Conservation (phyloP, 2,888 invertebrate species). For the Aphidius colemani region DNA sequence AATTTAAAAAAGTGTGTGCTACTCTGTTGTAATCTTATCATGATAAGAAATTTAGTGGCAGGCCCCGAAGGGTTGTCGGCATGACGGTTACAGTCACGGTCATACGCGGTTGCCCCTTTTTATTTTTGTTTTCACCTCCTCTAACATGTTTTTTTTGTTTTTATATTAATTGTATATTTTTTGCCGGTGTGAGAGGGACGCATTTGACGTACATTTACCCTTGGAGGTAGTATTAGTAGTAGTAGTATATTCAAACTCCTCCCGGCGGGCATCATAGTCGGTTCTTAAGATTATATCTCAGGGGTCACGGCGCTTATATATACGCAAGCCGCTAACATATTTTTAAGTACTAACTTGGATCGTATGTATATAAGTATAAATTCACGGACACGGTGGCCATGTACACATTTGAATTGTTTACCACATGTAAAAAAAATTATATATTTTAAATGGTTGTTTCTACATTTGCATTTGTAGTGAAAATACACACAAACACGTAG, state of each 20-base stretch:
- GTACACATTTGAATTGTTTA: constrained; percentile 27
- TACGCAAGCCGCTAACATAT: constrained; percentile 52
- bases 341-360: constrained; percentile 51
- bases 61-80: constrained; percentile 40
- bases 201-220: constrained; percentile 49
- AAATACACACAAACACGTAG: constrained; percentile 30
- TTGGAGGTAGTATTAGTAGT: background rate
- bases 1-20: constrained; percentile 28
- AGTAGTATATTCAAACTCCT: constrained; percentile 28
- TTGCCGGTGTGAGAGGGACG: constrained; percentile 35
- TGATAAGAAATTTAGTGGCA: constrained; percentile 31
- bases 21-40: constrained; percentile 23
- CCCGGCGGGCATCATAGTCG: constrained; percentile 33
- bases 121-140: constrained; percentile 2
- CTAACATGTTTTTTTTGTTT: constrained; percentile 8
- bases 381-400: constrained; percentile 27
- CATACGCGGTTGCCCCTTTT: constrained; percentile 37
- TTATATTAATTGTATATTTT: constrained; percentile 7
- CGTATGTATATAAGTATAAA: constrained; percentile 6
- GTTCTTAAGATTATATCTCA: constrained; percentile 56
- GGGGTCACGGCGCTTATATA: constrained; percentile 59
- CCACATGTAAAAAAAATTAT: constrained; percentile 27
- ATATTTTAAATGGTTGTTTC: constrained; percentile 7
- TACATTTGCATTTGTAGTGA: constrained; percentile 8
- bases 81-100: constrained; percentile 55